Conservation (phyloP, 2,113 vertebrate species). For the Asarcornis scutulata region DNA sequence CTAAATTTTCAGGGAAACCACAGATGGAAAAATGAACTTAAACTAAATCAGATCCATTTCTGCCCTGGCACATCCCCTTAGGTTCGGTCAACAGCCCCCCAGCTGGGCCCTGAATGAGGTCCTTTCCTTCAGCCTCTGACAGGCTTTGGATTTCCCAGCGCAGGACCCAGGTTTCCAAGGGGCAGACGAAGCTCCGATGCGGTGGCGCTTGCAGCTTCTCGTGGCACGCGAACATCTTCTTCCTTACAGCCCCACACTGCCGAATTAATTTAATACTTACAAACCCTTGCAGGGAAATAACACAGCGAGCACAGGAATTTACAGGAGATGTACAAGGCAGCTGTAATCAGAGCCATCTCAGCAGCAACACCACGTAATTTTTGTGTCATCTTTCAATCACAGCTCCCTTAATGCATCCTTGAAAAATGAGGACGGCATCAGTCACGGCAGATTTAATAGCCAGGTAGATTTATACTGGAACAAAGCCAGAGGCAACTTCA, state of each 20-base stretch:
- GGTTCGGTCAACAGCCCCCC: background rate
- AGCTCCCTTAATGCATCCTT: conserved; percentile 5
- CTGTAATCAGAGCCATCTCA: background rate
- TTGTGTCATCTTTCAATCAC: conserved; percentile 9
- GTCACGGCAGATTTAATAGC: conserved; percentile 11
- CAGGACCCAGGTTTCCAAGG: background rate
- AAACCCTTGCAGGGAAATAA: background rate
- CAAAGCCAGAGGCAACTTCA: conserved; percentile 28
- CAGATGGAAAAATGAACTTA: background rate
- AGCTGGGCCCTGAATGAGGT: background rate
- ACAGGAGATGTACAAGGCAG: background rate
- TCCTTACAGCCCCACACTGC: background rate
- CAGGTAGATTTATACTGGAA: conserved; percentile 4
- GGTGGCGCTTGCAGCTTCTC: background rate
- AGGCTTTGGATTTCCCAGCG: background rate
- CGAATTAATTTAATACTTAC: background rate
- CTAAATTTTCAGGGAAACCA: background rate
- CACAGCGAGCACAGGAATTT: background rate
- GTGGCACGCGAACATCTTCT: background rate
- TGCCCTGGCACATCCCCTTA: background rate
- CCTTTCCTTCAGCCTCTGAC: background rate
- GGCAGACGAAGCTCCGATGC: background rate
- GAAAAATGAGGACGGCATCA: background rate
- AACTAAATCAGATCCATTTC: background rate
- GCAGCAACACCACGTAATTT: conserved; percentile 21